These are phyloP conservation scores for Orchesella flavescens DNA, from an alignment of 2,888 invertebrate genomes.

Conservation along the genomic window DNA sequence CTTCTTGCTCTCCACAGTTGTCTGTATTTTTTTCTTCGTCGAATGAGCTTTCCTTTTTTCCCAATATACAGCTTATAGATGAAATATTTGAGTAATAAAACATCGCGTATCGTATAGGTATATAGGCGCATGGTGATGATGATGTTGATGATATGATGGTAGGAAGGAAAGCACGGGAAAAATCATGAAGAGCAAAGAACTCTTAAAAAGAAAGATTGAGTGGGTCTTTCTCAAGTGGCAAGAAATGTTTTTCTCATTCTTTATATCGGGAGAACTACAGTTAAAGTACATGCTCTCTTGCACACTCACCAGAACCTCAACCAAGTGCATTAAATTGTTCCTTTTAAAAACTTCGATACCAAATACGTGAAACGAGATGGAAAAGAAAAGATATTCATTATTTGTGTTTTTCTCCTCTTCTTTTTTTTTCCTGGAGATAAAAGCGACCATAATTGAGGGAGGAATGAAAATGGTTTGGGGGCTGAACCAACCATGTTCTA, in stretches of 20 bases:
- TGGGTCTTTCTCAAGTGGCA: slow-evolving; percentile 64
- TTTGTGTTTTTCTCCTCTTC: too few species aligned
- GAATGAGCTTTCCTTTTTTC: neutral
- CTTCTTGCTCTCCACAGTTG: slow-evolving; percentile 15
- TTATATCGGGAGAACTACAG: neutral
- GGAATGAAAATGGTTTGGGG: neutral
- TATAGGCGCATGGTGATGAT: neutral
- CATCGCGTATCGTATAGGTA: too few species aligned
- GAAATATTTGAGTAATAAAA: too few species aligned
- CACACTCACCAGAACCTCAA: too few species aligned
- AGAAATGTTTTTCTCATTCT: slow-evolving; percentile 59
- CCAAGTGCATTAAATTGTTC: too few species aligned
- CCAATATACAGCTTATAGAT: slow-evolving; percentile 7
- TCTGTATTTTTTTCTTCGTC: neutral
- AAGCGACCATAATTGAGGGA: neutral
- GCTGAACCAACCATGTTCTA: neutral
- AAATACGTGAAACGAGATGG: slow-evolving; percentile 34
- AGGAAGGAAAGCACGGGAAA: neutral
- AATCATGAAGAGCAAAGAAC: slow-evolving; percentile 4
- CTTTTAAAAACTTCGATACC: neutral
- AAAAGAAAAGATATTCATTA: neutral
- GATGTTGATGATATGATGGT: too few species aligned
- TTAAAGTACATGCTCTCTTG: too few species aligned
- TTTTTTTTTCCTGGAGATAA: too few species aligned
- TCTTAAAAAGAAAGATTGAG: slow-evolving; percentile 32